Base-by-base conservation (phyloP, 2,797 vertebrate genomes). In the Falco rusticolus region DNA sequence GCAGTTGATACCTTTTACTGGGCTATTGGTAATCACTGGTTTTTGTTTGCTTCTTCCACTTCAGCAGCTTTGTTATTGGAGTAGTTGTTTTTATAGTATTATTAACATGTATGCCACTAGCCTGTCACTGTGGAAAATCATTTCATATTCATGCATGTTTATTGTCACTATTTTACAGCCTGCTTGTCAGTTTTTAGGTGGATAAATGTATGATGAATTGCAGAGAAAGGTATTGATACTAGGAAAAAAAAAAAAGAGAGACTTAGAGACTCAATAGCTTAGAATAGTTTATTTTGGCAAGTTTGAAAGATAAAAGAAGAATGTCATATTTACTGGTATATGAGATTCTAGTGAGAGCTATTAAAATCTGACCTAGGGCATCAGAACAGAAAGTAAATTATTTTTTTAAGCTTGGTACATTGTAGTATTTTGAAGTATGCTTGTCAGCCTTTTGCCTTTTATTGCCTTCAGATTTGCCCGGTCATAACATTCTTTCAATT, bases 11-110 rank as follows among this genome's bases (percentile, higher is more conserved):
- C 64, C 60, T 96, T 96, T 96, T 61, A 89, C 84, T 92, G 51
- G 20, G 16, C 66, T 91, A 31, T 86, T 90, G 84, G 81, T 94
- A 94, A 92, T 89, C 69, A 43, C 45, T 51, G 69, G 0, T 1
- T 54, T 80, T 77, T 95, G 45, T 96, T 97, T 96, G 63, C 64
- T 94, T 61, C 90, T 93, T 96, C 74, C 61, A 48, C 69, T 82
- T 90, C 37, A 75, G 85, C 21, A 64, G 85, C 77, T 94, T 43
- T 93, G 51, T 76, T 72, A 43, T 51, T 92, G 75, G 59, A 80
- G 53, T 15, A 34, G 68, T 34, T 93, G 50, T 96, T 96, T 97
- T 78, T 86, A 66, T 7, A 94, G 80, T 24, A 43, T 59, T 92
- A 68, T 63, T 94, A 92, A 94, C 66, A 68, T 25, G 60, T 60